phyloP scores from a whole-genome alignment of 2,888 invertebrate genomes.

The Brachyopa scutellaris region DNA sequence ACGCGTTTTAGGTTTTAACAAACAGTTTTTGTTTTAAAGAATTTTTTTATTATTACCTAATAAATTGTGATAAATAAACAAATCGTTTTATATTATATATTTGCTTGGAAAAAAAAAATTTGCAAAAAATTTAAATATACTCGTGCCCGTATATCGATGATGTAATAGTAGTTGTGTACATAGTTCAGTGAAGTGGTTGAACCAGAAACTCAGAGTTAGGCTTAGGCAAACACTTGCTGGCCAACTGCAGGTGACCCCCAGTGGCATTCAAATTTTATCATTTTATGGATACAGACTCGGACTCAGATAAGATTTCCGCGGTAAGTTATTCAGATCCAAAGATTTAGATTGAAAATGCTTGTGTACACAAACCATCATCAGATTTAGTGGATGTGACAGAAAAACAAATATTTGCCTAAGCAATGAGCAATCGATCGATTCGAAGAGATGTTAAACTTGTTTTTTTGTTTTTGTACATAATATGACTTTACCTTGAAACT shows the following conservation, averaged over 20 bases:
- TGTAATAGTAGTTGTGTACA: slow-evolving; percentile 22
- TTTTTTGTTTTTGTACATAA: not conserved
- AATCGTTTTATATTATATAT: too few species aligned
- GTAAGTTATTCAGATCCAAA: slow-evolving; percentile 38
- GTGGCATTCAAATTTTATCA: slow-evolving; percentile 11
- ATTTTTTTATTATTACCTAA: not conserved
- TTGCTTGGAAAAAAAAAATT: too few species aligned
- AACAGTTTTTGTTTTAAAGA: not conserved
- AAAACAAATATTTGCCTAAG: slow-evolving; percentile 38
- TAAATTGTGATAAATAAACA: slow-evolving; percentile 23
- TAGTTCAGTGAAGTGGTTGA: slow-evolving; percentile 22
- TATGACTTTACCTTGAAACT: slow-evolving; percentile 15
- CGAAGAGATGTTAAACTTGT: not conserved
- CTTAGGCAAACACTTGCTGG: not conserved
- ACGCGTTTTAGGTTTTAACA: slow-evolving; percentile 11
- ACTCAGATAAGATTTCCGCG: slow-evolving; percentile 39
- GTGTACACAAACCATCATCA: slow-evolving; percentile 9
- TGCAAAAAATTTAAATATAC: too few species aligned
- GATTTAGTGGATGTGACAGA: not conserved
- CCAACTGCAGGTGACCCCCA: slow-evolving; percentile 1
- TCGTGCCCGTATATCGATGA: slow-evolving; percentile 42
- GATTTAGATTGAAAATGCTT: not conserved
- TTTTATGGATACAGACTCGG: slow-evolving; percentile 64
- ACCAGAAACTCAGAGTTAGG: slow-evolving; percentile 1
- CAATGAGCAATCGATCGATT: slow-evolving; percentile 16